These are phyloP conservation scores for Brachionus manjavacas DNA, from an alignment of 1,140 invertebrate genomes.

Conservation along the genomic window DNA sequence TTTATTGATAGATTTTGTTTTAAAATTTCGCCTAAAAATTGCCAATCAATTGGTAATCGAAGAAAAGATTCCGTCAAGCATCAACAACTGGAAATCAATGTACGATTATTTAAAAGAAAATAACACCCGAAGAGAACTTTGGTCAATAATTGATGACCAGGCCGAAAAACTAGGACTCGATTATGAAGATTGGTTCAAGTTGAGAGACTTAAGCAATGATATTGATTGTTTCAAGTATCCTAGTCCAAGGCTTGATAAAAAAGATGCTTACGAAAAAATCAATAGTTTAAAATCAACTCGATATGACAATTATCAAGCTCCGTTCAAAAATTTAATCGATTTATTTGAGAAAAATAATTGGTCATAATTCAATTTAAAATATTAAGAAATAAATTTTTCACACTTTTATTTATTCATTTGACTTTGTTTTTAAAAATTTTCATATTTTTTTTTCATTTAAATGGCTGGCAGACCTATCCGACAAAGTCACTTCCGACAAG, in stretches of 20 bases:
- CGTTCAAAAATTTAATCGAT: background rate
- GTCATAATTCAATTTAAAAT: too few species aligned
- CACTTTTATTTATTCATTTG: too few species aligned
- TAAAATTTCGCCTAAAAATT: background rate
- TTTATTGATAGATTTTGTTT: background rate
- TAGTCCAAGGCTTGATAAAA: background rate
- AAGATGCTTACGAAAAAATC: background rate
- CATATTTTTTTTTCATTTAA: background rate
- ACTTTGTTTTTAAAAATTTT: background rate
- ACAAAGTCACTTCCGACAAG: background rate
- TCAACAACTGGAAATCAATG: background rate
- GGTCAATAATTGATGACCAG: background rate
- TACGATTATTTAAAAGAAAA: background rate
- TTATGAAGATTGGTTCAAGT: background rate
- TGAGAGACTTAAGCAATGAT: background rate
- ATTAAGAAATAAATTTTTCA: too few species aligned
- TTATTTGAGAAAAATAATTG: background rate
- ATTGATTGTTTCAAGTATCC: background rate
- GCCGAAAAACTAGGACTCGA: background rate
- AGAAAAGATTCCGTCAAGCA: background rate
- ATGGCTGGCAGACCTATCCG: background rate
- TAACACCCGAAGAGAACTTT: background rate
- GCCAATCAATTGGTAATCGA: background rate
- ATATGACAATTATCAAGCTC: background rate
- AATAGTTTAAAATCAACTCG: background rate